Base-by-base conservation (phyloP, 2,113 vertebrate species). In the Athene noctua region DNA sequence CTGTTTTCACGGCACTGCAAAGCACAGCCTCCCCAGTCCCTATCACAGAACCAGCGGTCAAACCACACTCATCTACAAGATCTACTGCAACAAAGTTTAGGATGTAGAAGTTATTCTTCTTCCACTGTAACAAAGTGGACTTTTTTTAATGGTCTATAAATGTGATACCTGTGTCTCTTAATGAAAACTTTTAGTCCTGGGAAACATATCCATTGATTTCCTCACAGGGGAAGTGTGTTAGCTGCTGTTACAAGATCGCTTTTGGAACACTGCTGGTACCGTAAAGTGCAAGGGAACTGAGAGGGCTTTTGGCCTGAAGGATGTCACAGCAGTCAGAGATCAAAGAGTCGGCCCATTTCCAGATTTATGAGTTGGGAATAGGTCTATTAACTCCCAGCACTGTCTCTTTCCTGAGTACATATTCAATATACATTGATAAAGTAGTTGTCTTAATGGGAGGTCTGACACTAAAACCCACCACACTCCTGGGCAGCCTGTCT, bases 41-140 rank as follows among this genome's bases (percentile, higher is more conserved):
- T 18, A 6, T 0, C 0, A 2, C 71, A 82, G 42, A 71, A 15
- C 12, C 3, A 23, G 13, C 0, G 0, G 4, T 19, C 81, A 47
- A 1, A 7, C 25, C 11, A 15, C 17, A 3, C 22, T 59, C 15
- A 1, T 0, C 6, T 5, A 23, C 36, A 46, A 23, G 6, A 40
- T 1, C 7, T 15, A 30, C 0, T n/a, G 30, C 68, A 61, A 51
- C 61, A 21, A 63, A 74, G 21, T 14, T 40, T 4, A 71, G 16
- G 0, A 6, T 1, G 19, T 14, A 54, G 4, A 51, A 63, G 38
- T 47, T 38, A 11, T 47, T 59, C 63, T 75, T 49, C 30, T 73
- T 49, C 19, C 9, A 15, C 22, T 49, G 11, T 13, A 92, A 68
- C 29, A 46, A 38, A 36, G 34, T 20, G 13, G 29, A 42, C 14